Percentiles rank a stretch among this genome's conserved stretches.
These are phyloP conservation scores for Margaritifera margaritifera DNA, from an alignment of 2,888 invertebrate genomes.

Conservation along the genomic window DNA sequence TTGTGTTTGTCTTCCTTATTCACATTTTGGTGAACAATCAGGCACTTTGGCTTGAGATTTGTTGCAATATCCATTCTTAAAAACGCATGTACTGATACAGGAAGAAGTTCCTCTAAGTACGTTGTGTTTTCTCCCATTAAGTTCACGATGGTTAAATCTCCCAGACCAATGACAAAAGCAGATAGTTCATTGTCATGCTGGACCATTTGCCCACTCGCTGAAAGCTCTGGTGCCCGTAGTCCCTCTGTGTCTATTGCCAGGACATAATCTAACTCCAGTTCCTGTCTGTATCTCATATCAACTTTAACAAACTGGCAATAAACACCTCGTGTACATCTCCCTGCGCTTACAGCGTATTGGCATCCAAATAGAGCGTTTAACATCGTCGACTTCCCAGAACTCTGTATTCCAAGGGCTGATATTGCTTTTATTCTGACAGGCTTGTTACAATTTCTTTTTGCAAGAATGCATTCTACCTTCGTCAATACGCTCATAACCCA, in stretches of 20 bases:
- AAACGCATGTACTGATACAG: conserved; percentile 19
- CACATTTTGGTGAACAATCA: conserved; percentile 29
- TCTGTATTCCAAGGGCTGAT: conserved; percentile 27
- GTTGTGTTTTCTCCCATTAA: conserved; percentile 20
- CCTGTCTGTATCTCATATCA: neutral
- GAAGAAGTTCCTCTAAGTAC: conserved; percentile 21
- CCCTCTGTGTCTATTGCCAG: conserved; percentile 31
- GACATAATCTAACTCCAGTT: conserved; percentile 13
- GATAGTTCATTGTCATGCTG: conserved; percentile 24
- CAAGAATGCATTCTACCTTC: neutral
- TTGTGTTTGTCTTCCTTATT: conserved; percentile 5
- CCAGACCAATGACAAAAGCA: conserved; percentile 21
- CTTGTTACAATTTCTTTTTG: accelerated
- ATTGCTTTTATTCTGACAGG: neutral
- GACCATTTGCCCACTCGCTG: neutral
- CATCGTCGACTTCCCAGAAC: conserved; percentile 29
- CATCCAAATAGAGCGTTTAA: conserved; percentile 25
- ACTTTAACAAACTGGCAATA: conserved; percentile 22
- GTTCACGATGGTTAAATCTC: conserved; percentile 17
- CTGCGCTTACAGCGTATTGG: conserved; percentile 25
- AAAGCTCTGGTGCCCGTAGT: conserved; percentile 13
- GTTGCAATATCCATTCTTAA: conserved; percentile 10
- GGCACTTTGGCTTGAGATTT: conserved; percentile 10
- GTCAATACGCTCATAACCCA: conserved; percentile 8
- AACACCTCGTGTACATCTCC: conserved; percentile 24